Evolutionary conservation across 2,113 vertebrate species (phyloP).

Genomic region (Chaetorhynchus papuensis): DNA sequence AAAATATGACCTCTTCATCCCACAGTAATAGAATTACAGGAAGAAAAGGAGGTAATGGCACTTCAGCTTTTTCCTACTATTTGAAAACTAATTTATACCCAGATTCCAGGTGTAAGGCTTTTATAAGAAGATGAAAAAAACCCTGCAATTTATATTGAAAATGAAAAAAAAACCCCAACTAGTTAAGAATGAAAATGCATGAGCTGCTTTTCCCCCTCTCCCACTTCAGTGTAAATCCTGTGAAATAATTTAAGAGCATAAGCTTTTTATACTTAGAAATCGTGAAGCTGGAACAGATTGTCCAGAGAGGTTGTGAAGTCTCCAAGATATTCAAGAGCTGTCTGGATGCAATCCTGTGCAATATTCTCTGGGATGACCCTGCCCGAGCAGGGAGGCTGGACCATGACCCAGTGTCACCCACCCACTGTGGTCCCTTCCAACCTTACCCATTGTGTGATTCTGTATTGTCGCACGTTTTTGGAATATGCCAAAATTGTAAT

Average conservation of each 20-base stretch:
- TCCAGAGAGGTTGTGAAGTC: too few relatives aligned
- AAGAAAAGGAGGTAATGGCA: slow-evolving; percentile 72
- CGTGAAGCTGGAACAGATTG: background rate
- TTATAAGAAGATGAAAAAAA: background rate
- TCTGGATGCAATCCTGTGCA: background rate
- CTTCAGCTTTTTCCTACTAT: background rate
- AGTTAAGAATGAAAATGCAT: background rate
- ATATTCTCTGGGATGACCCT: background rate
- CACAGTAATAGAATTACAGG: slow-evolving; percentile 68
- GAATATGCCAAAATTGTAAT: background rate
- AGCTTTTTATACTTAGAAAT: background rate
- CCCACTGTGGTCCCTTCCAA: background rate
- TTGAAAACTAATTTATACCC: slow-evolving; percentile 36
- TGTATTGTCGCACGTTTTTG: background rate
- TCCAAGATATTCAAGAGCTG: background rate
- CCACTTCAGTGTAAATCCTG: background rate
- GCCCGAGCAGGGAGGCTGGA: background rate
- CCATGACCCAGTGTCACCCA: background rate
- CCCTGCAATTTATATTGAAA: background rate
- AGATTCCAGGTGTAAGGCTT: slow-evolving; percentile 7
- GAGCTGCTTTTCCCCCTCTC: background rate
- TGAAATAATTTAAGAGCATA: background rate
- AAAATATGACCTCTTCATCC: slow-evolving; percentile 64
- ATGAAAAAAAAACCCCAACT: background rate
- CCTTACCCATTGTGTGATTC: background rate